Evolutionary conservation across 2,797 vertebrate genomes (phyloP).

Genomic region (Enteromius radiatus): DNA sequence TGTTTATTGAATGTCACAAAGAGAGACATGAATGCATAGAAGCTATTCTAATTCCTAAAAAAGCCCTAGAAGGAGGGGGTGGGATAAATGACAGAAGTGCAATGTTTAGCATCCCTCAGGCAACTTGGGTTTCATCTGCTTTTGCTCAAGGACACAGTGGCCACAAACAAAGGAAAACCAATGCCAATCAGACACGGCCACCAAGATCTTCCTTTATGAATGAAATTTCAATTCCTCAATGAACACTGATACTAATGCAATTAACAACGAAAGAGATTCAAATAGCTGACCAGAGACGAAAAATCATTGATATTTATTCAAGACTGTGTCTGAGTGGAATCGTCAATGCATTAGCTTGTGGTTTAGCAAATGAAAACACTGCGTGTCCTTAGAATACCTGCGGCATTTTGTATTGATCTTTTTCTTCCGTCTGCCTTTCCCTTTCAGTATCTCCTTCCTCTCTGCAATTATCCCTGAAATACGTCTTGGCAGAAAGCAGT

Average conservation of each 20-base stretch:
- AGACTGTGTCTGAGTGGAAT: slow-evolving; percentile 17
- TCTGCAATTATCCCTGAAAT: slow-evolving; percentile 29
- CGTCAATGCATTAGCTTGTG: slow-evolving; percentile 9
- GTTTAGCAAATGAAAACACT: slow-evolving; percentile 21
- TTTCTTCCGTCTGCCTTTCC: background rate
- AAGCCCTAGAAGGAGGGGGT: background rate
- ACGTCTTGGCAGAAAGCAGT: slow-evolving; percentile 39
- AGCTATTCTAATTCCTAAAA: background rate
- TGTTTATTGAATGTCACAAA: background rate
- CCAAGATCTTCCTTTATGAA: background rate
- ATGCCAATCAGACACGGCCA: background rate
- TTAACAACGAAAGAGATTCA: background rate
- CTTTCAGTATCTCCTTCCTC: slow-evolving; percentile 36
- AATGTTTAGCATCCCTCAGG: slow-evolving; percentile 14
- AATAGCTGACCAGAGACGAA: slow-evolving; percentile 12
- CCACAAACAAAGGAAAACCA: slow-evolving; percentile 22
- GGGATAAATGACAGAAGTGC: background rate
- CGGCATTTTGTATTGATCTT: slow-evolving; percentile 32
- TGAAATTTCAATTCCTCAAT: background rate
- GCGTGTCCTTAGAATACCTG: slow-evolving; percentile 28
- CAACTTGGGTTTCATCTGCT: slow-evolving; percentile 32
- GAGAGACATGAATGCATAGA: background rate
- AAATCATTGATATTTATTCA: background rate
- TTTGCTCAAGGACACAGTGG: slow-evolving; percentile 39
- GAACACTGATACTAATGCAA: background rate